A percentile compares a stretch with the other conserved stretches of the same genome.
These are phyloP conservation scores for Hemibagrus guttatus DNA, from an alignment of 2,797 vertebrate species.

Conservation along the genomic window DNA sequence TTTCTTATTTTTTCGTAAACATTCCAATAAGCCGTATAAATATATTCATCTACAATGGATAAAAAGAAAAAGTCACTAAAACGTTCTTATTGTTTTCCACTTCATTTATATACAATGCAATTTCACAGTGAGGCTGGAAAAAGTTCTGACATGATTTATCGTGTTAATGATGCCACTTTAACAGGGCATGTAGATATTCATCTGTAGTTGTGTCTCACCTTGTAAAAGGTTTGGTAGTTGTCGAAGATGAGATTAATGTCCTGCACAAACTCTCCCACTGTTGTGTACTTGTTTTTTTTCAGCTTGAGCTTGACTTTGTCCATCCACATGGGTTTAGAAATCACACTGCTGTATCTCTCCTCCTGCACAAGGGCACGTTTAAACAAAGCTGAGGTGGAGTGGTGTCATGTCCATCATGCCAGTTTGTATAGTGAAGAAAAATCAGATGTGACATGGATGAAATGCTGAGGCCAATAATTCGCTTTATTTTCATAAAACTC, in stretches of 20 bases:
- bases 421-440: not conserved
- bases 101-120: too few species aligned
- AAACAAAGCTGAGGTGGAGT: not conserved
- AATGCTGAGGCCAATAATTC: not conserved
- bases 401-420: not conserved
- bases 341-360: conserved; percentile 15
- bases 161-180: too few species aligned
- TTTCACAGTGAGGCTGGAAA: too few species aligned
- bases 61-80: too few species aligned
- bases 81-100: too few species aligned
- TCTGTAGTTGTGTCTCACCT: conserved; percentile 36
- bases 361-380: conserved; percentile 37
- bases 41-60: too few species aligned
- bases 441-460: not conserved
- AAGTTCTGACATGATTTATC: too few species aligned
- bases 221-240: conserved; percentile 51
- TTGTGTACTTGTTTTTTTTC: conserved; percentile 33
- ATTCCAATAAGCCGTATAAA: not conserved
- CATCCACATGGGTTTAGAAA: conserved; percentile 58
- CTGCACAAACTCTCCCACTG: conserved; percentile 41
- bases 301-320: conserved; percentile 53
- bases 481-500: not conserved
- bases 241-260: conserved; percentile 53
- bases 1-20: too few species aligned
- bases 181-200: not conserved